Base-by-base conservation (phyloP, 2,797 vertebrate genomes). In the Halcyon badia region DNA sequence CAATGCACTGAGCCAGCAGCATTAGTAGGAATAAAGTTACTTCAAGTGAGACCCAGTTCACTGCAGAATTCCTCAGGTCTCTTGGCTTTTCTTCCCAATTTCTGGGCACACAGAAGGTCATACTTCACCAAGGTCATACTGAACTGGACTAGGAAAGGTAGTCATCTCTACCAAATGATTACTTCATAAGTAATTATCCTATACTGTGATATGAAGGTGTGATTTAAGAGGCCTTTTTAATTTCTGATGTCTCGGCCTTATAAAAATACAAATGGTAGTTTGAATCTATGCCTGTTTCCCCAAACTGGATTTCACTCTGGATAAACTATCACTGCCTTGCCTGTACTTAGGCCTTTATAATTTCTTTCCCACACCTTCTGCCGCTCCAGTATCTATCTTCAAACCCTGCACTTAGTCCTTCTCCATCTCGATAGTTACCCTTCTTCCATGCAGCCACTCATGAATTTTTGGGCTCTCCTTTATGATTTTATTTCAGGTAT, bases 141-240 rank as follows among this genome's bases (percentile, higher is more conserved):
- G 83, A 81, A 56, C 7, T 31, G 24, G 37, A 35, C 41, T 77
- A 56, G 37, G 17, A 87, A 71, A 84, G 24, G 24, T 41, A 46
- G 20, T 44, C 3, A 31, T 31, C 31, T 64, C 35, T 69, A 62
- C 21, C 28, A 44, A 42, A 37, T 35, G 20, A 65, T 48, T 66
- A 33, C 58, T 79, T 56, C 31, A n/a, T 57, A 57, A 56, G 46
- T 4, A 35, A 39, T 58, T 61, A 77, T 28, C 30, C 30, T 31
- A 51, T 26, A 39, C 26, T 31, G 28, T 31, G 25, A 44, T 15
- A 81, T 11, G 61, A 94, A 91, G 42, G 58, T 64, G 69, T 66
- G 91, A 75, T 58, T 49, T 49, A 94, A 86, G 65, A 86, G 25
- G 58, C 44, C 30, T 95, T 96, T 96, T 94, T 42, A 76, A 39